Evolutionary conservation across 2,113 vertebrate genomes (phyloP).

Genomic region (Gila orcuttii): DNA sequence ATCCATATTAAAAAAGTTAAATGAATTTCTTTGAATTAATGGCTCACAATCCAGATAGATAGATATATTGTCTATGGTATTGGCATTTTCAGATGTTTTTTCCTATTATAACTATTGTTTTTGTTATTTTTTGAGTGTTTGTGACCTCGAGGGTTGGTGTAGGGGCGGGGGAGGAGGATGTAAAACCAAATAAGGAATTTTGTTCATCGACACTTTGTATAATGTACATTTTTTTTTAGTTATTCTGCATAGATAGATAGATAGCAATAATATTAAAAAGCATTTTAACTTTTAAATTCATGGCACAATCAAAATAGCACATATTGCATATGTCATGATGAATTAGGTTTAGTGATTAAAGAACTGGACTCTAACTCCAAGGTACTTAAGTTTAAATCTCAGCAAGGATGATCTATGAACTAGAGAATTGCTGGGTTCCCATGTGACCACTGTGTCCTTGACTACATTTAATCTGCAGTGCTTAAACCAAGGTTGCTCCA

Average conservation of each 20-base stretch:
- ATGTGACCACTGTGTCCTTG: conserved; percentile 13
- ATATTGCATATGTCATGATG: not conserved
- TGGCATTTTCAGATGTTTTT: too few species aligned
- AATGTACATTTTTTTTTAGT: too few species aligned
- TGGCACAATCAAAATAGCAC: not conserved
- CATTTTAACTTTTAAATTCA: not conserved
- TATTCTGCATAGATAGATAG: too few species aligned
- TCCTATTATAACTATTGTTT: too few species aligned
- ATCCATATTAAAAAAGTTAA: not conserved
- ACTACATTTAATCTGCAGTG: conserved; percentile 35
- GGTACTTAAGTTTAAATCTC: conserved; percentile 7
- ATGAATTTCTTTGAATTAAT: too few species aligned
- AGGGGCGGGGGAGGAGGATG: not conserved
- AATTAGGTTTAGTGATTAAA: not conserved
- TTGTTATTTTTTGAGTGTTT: too few species aligned
- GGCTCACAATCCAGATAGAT: too few species aligned
- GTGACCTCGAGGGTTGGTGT: not conserved
- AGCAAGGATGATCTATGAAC: conserved; percentile 25
- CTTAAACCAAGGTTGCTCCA: conserved; percentile 32
- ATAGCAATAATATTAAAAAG: not conserved
- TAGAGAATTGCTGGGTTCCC: conserved; percentile 7
- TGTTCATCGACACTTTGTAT: not conserved
- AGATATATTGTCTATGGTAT: too few species aligned
- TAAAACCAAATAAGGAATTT: not conserved
- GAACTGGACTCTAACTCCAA: not conserved